A percentile compares a stretch with the other conserved stretches of the same genome.
Conservation (phyloP, 1,140 invertebrate species). For the Caenorhabditis remanei region DNA sequence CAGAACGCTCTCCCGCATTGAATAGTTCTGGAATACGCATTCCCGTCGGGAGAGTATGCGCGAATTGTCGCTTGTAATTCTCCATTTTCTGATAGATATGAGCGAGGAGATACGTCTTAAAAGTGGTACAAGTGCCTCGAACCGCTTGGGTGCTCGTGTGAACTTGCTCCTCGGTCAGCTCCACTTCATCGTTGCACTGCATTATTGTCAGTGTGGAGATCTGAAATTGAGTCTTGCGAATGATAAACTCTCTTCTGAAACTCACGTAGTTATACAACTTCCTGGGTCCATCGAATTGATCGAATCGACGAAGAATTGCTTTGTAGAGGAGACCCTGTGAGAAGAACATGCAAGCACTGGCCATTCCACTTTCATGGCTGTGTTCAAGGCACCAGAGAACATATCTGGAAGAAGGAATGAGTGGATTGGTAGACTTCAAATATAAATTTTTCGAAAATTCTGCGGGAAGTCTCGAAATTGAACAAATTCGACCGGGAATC, state of each 20-base stretch:
- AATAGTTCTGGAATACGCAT: not conserved
- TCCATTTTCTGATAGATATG: slow-evolving; percentile 86
- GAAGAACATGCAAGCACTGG: slow-evolving; percentile 97
- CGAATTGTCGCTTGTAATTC: not conserved
- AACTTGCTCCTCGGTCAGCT: slow-evolving; percentile 58
- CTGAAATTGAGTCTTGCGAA: slow-evolving; percentile 2
- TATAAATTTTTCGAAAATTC: too few relatives aligned
- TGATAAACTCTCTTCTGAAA: not conserved
- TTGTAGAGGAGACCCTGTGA: slow-evolving; percentile 87
- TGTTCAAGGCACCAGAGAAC: slow-evolving; percentile 93
- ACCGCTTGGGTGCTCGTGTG: slow-evolving; percentile 63
- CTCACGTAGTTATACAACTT: slow-evolving; percentile 91
- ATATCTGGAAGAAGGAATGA: slow-evolving; percentile 82
- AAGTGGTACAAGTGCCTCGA: slow-evolving; percentile 34
- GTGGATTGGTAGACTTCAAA: too few relatives aligned
- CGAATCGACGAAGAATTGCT: slow-evolving; percentile 91
- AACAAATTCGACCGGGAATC: too few relatives aligned
- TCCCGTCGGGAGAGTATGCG: not conserved
- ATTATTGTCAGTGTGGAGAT: slow-evolving; percentile 63
- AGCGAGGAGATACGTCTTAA: slow-evolving; percentile 81
- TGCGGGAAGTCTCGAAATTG: too few relatives aligned
- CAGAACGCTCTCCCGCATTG: not conserved
- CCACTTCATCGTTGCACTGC: not conserved
- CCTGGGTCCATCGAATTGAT: slow-evolving; percentile 89
- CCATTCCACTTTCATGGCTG: slow-evolving; percentile 93